Percentiles rank a stretch among this genome's conserved stretches.
Evolutionary conservation across 53 echinoderm and acorn worm species (phyloP).

Genomic region (Mesocentrotus franciscanus): DNA sequence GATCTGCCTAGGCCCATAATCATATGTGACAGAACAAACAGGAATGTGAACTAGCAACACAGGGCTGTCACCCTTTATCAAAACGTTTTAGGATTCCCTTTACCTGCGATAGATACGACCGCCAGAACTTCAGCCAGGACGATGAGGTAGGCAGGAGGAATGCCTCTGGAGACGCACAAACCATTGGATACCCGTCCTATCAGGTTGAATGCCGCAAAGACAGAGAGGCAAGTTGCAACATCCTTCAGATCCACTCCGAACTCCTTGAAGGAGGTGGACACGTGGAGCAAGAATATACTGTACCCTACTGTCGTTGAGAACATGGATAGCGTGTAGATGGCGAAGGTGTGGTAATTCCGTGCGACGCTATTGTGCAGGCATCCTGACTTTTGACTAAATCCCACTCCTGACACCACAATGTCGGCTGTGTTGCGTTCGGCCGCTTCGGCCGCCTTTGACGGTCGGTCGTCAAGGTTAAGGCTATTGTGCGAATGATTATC

Average conservation of each 20-base stretch:
- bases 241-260: background rate
- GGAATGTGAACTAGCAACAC: too few relatives aligned
- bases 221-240: background rate
- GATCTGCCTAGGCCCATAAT: too few relatives aligned
- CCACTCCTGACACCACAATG: constrained; percentile 6
- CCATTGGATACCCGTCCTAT: constrained; percentile 8
- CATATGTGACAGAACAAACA: too few relatives aligned
- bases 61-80: background rate
- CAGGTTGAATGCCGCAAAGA: constrained; percentile 38
- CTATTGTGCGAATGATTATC: background rate
- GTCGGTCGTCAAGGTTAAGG: background rate
- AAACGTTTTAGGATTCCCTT: background rate
- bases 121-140: background rate
- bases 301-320: constrained; percentile 2
- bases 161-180: background rate
- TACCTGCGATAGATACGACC: background rate
- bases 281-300: constrained; percentile 13
- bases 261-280: constrained; percentile 6
- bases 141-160: background rate
- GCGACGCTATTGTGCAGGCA: background rate
- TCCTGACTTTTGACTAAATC: background rate
- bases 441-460: background rate
- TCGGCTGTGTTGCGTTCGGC: background rate
- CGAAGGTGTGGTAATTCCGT: constrained; percentile 23
- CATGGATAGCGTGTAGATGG: constrained; percentile 19